phyloP scores from a whole-genome alignment of 2,888 invertebrate genomes.

The Thyatira batis region DNA sequence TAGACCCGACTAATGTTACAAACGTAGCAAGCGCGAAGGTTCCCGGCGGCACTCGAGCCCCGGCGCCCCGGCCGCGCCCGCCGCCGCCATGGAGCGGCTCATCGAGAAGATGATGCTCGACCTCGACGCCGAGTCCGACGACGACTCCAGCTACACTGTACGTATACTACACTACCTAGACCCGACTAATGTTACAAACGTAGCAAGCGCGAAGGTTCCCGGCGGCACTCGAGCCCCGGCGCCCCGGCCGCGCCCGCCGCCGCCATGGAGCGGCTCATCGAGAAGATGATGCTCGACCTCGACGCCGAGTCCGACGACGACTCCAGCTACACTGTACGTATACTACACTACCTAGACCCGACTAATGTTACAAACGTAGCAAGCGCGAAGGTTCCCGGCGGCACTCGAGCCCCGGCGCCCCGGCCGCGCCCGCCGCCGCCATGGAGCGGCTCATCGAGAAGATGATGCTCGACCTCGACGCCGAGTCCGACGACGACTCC shows the following conservation, averaged over 20 bases:
- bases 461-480: constrained; percentile 72
- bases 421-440: constrained; percentile 45
- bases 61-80: constrained; percentile 36
- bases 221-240: constrained; percentile 33
- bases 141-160: constrained; percentile 67
- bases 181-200: no score
- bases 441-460: constrained; percentile 76
- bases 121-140: constrained; percentile 67
- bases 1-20: no score
- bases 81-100: constrained; percentile 69
- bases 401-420: constrained; percentile 29
- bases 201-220: constrained; percentile 45
- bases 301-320: constrained; percentile 71
- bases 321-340: constrained; percentile 60
- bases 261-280: constrained; percentile 72
- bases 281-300: constrained; percentile 73
- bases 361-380: no score
- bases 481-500: constrained; percentile 69
- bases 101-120: constrained; percentile 76
- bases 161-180: constrained; percentile 18
- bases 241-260: constrained; percentile 40
- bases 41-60: constrained; percentile 30
- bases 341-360: no score
- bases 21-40: constrained; percentile 53
- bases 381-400: constrained; percentile 47